Conservation (phyloP, 2,113 vertebrate genomes). For the Dasypus novemcinctus region DNA sequence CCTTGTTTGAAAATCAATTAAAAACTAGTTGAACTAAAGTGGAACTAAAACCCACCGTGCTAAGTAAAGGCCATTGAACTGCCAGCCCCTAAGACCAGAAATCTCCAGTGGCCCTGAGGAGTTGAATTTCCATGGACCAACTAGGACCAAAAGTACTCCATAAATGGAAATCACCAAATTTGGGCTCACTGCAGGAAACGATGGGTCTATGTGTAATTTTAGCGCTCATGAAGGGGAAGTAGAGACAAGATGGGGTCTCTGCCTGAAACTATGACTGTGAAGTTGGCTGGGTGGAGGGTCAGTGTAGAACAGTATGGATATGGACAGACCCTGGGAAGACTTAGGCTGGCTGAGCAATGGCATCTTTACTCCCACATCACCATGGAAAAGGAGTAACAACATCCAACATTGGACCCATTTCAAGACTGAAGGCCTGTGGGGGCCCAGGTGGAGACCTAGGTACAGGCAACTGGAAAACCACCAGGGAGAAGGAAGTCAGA, state of each 20-base stretch:
- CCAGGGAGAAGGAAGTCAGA: neutral
- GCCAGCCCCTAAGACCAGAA: neutral
- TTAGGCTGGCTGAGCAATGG: neutral
- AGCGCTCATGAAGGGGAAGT: neutral
- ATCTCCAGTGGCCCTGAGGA: neutral
- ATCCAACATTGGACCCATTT: neutral
- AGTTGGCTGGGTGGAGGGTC: neutral
- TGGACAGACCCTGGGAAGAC: neutral
- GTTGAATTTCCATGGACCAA: neutral
- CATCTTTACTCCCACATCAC: neutral
- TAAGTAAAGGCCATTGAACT: neutral
- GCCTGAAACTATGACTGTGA: neutral
- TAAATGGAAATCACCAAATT: neutral
- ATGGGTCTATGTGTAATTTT: neutral
- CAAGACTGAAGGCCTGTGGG: neutral
- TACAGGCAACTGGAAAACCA: neutral
- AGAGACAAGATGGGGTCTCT: neutral
- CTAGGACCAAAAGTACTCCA: neutral
- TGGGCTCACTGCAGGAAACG: neutral
- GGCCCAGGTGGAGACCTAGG: neutral
- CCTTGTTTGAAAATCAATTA: neutral
- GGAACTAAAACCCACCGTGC: neutral
- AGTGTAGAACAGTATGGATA: neutral
- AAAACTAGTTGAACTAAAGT: neutral
- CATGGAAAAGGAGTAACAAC: neutral